Evolutionary conservation across 2,888 invertebrate genomes (phyloP), one percentile per base, ranked within the genome.

Genomic region (Pheosia tremula): DNA sequence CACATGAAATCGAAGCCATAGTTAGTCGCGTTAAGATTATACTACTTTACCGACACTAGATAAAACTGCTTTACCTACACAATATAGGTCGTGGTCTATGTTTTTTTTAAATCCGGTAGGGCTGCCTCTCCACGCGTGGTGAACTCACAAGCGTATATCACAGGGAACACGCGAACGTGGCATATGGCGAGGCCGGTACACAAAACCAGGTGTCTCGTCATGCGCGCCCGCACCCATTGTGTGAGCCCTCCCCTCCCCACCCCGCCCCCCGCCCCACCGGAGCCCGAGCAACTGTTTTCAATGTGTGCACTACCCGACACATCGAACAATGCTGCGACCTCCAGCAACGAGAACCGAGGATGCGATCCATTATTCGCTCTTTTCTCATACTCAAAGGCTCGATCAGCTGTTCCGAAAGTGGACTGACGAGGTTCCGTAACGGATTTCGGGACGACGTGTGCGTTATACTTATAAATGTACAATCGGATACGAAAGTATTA

Each of bases 181-280:
- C 93, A 93, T 93, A 93, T 92, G 93, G 91, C 85, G 79, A 79
- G 86, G 88, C 90, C 92, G 87, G 92, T 92, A 91, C 81, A 82
- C 83, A 86, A 81, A 81, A 83, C 93, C 93, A 93, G 93, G 91
- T 93, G 93, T 74, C 81, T 80, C 93, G 93, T 93, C 91, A 93
- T 91, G 93, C 91, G 90, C 91, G 87, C 90, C 80, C 90, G 92
- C 91, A 89, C 93, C 90, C 86, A 91, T 93, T 93, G 91, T 92
- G 75, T 79, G 75, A 78, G 76, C 74, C 67, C 66, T 74, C 68
- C 74, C 76, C 77, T 77, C 71, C 43, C 6, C 77, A 59, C 72
- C 77, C 74, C 67, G 66, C 75, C 75, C 77, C 76, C 71, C 56
- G 6, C 77, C 74, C 67, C 66, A 74, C 72, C 74, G 69, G 75